Conservation (phyloP, 1,140 invertebrate species). For the Eupristina koningsbergeri region DNA sequence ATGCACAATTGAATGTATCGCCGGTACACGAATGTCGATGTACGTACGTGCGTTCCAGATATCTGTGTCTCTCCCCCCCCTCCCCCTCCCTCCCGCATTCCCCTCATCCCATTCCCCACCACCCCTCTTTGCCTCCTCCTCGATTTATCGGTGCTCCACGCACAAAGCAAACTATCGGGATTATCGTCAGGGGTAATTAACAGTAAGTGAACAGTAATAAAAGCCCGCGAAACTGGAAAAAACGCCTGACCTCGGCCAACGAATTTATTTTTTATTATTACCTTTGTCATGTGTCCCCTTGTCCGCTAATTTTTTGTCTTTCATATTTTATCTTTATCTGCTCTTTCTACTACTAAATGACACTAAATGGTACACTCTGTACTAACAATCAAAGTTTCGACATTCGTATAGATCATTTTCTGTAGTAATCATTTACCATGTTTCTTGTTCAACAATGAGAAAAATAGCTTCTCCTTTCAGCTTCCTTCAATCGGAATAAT, state of each 20-base stretch:
- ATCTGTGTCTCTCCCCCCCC: not conserved
- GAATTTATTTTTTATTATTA: not conserved
- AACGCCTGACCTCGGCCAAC: not conserved
- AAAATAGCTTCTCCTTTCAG: too few relatives aligned
- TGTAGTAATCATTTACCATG: too few relatives aligned
- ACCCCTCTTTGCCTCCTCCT: not conserved
- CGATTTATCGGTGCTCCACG: not conserved
- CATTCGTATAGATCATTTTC: not conserved
- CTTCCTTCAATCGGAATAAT: too few relatives aligned
- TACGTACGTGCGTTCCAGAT: slow-evolving; percentile 15
- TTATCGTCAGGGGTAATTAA: not conserved
- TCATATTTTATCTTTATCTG: not conserved
- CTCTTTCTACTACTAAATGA: too few relatives aligned
- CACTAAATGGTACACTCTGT: too few relatives aligned
- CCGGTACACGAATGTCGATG: not conserved
- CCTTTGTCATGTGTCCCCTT: too few relatives aligned
- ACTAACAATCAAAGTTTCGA: not conserved
- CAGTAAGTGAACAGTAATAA: slow-evolving; percentile 34
- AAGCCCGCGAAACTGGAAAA: not conserved
- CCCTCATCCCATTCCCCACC: not conserved
- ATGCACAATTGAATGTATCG: not conserved
- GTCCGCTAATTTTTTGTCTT: too few relatives aligned
- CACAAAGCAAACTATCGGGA: not conserved
- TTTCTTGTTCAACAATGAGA: too few relatives aligned
- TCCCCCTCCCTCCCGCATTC: not conserved